phyloP scores from a whole-genome alignment of 2,797 vertebrate genomes.

The Melanotaenia pygmaea region DNA sequence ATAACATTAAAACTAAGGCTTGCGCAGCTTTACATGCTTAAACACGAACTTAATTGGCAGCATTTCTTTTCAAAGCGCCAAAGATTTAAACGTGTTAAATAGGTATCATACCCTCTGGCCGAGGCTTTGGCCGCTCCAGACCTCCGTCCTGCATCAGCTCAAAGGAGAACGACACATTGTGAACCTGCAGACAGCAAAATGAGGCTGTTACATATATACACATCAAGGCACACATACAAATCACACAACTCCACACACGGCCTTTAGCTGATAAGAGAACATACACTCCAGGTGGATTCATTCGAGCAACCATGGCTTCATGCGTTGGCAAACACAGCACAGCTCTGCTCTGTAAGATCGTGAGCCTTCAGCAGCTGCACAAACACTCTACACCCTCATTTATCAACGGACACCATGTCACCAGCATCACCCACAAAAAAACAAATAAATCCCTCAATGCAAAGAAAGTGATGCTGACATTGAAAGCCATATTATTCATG shows the following conservation, averaged over 20 bases:
- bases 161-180: constrained; percentile 96
- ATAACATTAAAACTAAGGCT: background rate
- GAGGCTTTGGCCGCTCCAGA: constrained; percentile 94
- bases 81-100: background rate
- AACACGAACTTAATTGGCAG: background rate
- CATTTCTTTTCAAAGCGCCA: background rate
- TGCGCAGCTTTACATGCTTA: constrained; percentile 78
- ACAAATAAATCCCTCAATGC: background rate
- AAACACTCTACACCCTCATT: constrained; percentile 58
- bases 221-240: constrained; percentile 3
- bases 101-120: constrained; percentile 90
- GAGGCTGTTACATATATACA: constrained; percentile 1
- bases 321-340: constrained; percentile 59
- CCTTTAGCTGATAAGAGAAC: constrained; percentile 44
- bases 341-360: constrained; percentile 48
- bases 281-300: constrained; percentile 44
- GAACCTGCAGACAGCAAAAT: constrained; percentile 82
- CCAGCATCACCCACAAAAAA: constrained; percentile 15
- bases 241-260: constrained; percentile 19
- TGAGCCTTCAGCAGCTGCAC: constrained; percentile 68
- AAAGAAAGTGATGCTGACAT: constrained; percentile 1
- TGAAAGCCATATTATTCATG: background rate
- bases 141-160: constrained; percentile 98
- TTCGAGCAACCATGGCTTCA: constrained; percentile 43
- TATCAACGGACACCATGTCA: constrained; percentile 36